Conservation (phyloP, 2,888 invertebrate species). For the Melangyna quadrimaculata region DNA sequence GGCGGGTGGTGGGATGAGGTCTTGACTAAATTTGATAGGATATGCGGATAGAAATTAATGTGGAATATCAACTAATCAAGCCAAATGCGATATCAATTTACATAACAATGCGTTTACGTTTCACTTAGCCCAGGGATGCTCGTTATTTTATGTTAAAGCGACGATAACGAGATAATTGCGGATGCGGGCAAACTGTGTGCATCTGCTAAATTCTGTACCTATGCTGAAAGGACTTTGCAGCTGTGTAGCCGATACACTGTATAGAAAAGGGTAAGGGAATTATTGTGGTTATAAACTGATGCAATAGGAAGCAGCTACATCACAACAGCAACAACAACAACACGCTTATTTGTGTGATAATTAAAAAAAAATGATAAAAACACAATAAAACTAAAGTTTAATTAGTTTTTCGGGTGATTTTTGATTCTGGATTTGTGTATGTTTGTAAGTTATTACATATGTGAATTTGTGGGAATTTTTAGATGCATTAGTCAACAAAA, state of each 20-base stretch:
- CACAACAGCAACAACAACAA: background rate
- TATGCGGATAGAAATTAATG: constrained; percentile 15
- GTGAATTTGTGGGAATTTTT: constrained; percentile 4
- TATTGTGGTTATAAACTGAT: background rate
- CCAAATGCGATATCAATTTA: constrained; percentile 56
- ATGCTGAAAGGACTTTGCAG: background rate
- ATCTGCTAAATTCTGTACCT: constrained; percentile 2
- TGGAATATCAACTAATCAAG: constrained; percentile 36
- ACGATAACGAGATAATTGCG: constrained; percentile 41
- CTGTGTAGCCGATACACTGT: no score
- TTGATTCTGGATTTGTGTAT: constrained; percentile 37
- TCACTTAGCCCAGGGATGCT: constrained; percentile 29
- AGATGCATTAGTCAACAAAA: background rate
- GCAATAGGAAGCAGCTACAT: background rate
- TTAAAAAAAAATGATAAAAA: background rate
- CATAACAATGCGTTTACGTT: constrained; percentile 57
- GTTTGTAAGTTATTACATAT: background rate
- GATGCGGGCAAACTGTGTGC: constrained; percentile 22
- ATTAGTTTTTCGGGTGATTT: constrained; percentile 5
- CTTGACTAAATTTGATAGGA: background rate
- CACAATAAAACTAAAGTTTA: background rate
- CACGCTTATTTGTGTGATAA: background rate
- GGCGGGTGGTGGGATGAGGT: background rate
- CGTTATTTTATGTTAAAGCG: constrained; percentile 1
- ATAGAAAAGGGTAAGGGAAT: no score